Conservation (phyloP, 2,797 vertebrate species). For the Leucoraja ocellata region DNA sequence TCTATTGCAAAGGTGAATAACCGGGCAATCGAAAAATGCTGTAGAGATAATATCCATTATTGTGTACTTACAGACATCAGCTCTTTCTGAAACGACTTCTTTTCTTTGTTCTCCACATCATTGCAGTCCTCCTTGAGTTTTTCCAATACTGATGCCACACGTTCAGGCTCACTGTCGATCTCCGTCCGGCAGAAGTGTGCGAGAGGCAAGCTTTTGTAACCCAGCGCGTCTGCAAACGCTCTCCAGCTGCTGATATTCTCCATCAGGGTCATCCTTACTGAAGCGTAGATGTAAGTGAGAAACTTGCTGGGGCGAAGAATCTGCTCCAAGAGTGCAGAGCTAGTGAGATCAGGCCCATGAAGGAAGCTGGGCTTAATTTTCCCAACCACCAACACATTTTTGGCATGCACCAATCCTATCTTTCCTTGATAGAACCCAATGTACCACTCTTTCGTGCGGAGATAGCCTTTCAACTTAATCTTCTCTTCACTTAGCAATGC, state of each 20-base stretch:
- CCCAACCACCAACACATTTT: slow-evolving; percentile 84
- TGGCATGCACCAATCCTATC: slow-evolving; percentile 82
- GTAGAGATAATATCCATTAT: neutral
- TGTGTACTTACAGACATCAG: slow-evolving; percentile 77
- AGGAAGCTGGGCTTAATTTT: slow-evolving; percentile 78
- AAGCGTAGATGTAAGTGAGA: slow-evolving; percentile 93
- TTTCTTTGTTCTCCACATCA: slow-evolving; percentile 75
- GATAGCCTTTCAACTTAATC: slow-evolving; percentile 80
- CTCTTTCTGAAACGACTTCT: slow-evolving; percentile 94
- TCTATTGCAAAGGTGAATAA: neutral
- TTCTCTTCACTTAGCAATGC: slow-evolving; percentile 91
- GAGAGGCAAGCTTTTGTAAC: slow-evolving; percentile 76
- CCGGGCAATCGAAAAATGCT: neutral
- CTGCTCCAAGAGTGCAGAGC: slow-evolving; percentile 78
- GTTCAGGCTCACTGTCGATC: slow-evolving; percentile 82
- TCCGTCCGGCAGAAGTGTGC: slow-evolving; percentile 82
- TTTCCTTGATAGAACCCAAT: slow-evolving; percentile 91
- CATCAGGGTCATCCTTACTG: slow-evolving; percentile 87
- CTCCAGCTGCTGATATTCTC: slow-evolving; percentile 91
- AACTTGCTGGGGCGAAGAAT: slow-evolving; percentile 91
- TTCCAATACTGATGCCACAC: slow-evolving; percentile 86
- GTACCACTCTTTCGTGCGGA: slow-evolving; percentile 97
- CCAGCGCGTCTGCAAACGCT: slow-evolving; percentile 80
- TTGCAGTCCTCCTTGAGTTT: slow-evolving; percentile 95
- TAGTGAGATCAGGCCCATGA: slow-evolving; percentile 80